Evolutionary conservation across 1,140 invertebrate genomes (phyloP).

Genomic region (Drosophila arizonae): DNA sequence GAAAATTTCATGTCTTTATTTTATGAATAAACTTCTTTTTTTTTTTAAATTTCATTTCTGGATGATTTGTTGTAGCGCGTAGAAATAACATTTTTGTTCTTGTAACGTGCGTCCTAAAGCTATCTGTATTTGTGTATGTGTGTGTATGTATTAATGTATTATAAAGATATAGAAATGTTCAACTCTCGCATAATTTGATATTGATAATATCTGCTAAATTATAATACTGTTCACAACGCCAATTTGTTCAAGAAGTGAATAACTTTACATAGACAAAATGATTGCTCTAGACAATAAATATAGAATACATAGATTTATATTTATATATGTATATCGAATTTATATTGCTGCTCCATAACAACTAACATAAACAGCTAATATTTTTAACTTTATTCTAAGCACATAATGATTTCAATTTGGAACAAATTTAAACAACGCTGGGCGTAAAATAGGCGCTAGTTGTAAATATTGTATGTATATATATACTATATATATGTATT

Average conservation of each 20-base stretch:
- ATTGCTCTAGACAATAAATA: conserved; percentile 58
- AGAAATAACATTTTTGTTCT: conserved; percentile 63
- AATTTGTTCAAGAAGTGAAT: conserved; percentile 60
- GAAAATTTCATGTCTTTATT: conserved; percentile 43
- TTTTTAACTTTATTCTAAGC: conserved; percentile 63
- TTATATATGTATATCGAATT: conserved; percentile 61
- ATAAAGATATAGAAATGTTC: conserved; percentile 56
- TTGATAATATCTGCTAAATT: conserved; percentile 66
- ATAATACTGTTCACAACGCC: conserved; percentile 80
- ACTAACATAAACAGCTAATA: conserved; percentile 79
- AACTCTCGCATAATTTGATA: conserved; percentile 57
- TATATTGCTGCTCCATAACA: conserved; percentile 71
- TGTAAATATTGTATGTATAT: conserved; percentile 59
- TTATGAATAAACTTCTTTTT: conserved; percentile 18
- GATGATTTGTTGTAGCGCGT: conserved; percentile 69
- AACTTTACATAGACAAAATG: conserved; percentile 55
- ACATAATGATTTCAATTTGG: conserved; percentile 53
- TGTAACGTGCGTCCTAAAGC: conserved; percentile 20
- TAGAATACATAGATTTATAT: conserved; percentile 37
- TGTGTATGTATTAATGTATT: conserved; percentile 33
- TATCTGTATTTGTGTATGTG: conserved; percentile 27
- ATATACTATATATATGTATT: conserved; percentile 38
- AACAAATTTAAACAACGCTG: conserved; percentile 78
- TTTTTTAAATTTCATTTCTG: conserved; percentile 33
- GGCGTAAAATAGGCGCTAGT: conserved; percentile 73